These are phyloP conservation scores for Corythoichthys haematopterus DNA, from an alignment of 2,113 vertebrate species.

Conservation along the genomic window DNA sequence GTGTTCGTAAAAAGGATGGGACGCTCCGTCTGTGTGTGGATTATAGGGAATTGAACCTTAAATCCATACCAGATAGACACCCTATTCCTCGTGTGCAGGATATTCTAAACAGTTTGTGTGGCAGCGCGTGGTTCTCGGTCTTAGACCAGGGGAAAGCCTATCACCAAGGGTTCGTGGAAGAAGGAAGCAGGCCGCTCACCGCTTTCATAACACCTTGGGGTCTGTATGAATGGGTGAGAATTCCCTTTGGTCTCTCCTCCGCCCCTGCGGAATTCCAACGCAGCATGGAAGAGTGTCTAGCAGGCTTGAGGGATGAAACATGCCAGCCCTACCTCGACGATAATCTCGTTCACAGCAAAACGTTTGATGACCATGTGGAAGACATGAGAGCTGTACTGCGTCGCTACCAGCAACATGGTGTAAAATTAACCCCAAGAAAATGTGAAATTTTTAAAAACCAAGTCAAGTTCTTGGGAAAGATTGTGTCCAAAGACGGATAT, in stretches of 20 bases:
- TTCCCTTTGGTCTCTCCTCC: neutral
- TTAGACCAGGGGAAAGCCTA: constrained; percentile 4
- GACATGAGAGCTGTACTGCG: neutral
- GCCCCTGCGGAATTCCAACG: constrained; percentile 1
- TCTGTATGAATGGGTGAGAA: neutral
- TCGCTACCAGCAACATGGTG: constrained; percentile 5
- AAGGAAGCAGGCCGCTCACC: neutral
- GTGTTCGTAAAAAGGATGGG: constrained; percentile 10
- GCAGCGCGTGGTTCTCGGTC: constrained; percentile 1
- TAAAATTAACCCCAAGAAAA: constrained; percentile 9
- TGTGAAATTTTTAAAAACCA: too few species aligned
- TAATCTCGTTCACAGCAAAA: constrained; percentile 1
- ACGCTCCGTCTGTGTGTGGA: neutral
- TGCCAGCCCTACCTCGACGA: neutral
- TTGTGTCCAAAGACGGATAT: constrained; percentile 12
- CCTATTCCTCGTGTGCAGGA: neutral
- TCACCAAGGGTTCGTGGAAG: constrained; percentile 7
- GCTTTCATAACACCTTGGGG: neutral
- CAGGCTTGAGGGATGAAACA: neutral
- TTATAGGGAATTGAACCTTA: neutral
- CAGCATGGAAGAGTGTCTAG: neutral
- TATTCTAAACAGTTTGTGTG: neutral
- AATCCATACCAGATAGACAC: neutral
- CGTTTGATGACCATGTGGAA: neutral
- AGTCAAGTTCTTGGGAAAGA: constrained; percentile 1